These are phyloP conservation scores for Delia radicum DNA, from an alignment of 1,140 invertebrate species.

Conservation along the genomic window DNA sequence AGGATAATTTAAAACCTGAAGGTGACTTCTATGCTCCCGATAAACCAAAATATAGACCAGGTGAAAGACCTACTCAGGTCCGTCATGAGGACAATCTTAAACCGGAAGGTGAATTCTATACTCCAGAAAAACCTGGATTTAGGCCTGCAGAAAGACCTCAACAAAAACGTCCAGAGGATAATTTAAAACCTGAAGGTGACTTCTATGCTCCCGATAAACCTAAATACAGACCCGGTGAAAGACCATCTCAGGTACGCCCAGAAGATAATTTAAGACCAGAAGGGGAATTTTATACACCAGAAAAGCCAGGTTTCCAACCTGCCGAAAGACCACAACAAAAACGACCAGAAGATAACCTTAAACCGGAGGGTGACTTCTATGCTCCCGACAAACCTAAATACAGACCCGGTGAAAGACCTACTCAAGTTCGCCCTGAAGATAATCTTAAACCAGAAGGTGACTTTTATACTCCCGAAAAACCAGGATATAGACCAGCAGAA, in stretches of 20 bases:
- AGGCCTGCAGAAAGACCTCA: slow-evolving; percentile 60
- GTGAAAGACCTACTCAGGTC: slow-evolving; percentile 55
- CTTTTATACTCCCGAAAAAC: slow-evolving; percentile 50
- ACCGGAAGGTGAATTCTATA: slow-evolving; percentile 61
- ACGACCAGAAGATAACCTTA: slow-evolving; percentile 52
- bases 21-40: slow-evolving; percentile 62
- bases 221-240: slow-evolving; percentile 46
- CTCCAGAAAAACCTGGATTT: slow-evolving; percentile 60
- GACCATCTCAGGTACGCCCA: slow-evolving; percentile 52
- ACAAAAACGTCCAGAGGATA: slow-evolving; percentile 62
- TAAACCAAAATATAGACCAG: slow-evolving; percentile 53
- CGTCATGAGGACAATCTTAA: slow-evolving; percentile 56
- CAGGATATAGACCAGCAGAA: slow-evolving; percentile 51
- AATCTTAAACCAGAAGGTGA: slow-evolving; percentile 64
- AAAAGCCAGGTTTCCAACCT: slow-evolving; percentile 61
- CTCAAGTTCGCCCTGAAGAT: slow-evolving; percentile 56
- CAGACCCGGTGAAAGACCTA: slow-evolving; percentile 55
- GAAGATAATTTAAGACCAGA: slow-evolving; percentile 62
- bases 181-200: slow-evolving; percentile 61
- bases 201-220: slow-evolving; percentile 60
- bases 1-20: slow-evolving; percentile 63
- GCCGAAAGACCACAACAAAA: slow-evolving; percentile 49
- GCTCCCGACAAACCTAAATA: slow-evolving; percentile 51
- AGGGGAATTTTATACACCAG: slow-evolving; percentile 59
- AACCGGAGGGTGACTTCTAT: slow-evolving; percentile 61